Evolutionary conservation across 2,888 invertebrate species (phyloP).

Genomic region (Dryococelus australis): DNA sequence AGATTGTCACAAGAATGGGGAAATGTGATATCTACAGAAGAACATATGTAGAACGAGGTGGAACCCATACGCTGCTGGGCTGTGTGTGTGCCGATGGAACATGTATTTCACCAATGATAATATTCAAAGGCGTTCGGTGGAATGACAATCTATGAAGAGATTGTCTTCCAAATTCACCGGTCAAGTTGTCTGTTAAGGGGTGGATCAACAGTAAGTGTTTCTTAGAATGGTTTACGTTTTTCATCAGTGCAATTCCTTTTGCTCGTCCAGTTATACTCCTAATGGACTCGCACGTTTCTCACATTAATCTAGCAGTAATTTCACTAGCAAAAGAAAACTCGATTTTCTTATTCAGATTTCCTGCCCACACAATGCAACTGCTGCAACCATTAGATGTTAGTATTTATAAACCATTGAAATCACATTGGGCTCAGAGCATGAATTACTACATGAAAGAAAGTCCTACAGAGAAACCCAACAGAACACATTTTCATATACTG

Average conservation of each 20-base stretch:
- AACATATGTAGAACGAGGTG: constrained; percentile 46
- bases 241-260: constrained; percentile 22
- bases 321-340: too few species aligned
- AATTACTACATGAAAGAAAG: neutral
- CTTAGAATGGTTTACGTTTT: constrained; percentile 20
- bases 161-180: constrained; percentile 21
- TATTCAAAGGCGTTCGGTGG: too few species aligned
- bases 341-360: too few species aligned
- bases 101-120: constrained; percentile 35
- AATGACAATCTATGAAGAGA: constrained; percentile 18
- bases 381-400: too few species aligned
- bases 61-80: constrained; percentile 46
- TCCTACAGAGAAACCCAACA: neutral
- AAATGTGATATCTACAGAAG: constrained; percentile 10
- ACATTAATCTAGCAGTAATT: too few species aligned
- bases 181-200: constrained; percentile 11
- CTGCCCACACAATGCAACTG: too few species aligned
- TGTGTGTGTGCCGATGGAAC: constrained; percentile 42
- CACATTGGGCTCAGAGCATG: neutral
- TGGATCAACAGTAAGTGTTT: constrained; percentile 22
- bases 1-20: constrained; percentile 1
- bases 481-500: constrained; percentile 21
- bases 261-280: too few species aligned
- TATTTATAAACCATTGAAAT: neutral
- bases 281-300: too few species aligned